These are phyloP conservation scores for Xenentodon cancila DNA, from an alignment of 2,797 vertebrate species.

Conservation along the genomic window DNA sequence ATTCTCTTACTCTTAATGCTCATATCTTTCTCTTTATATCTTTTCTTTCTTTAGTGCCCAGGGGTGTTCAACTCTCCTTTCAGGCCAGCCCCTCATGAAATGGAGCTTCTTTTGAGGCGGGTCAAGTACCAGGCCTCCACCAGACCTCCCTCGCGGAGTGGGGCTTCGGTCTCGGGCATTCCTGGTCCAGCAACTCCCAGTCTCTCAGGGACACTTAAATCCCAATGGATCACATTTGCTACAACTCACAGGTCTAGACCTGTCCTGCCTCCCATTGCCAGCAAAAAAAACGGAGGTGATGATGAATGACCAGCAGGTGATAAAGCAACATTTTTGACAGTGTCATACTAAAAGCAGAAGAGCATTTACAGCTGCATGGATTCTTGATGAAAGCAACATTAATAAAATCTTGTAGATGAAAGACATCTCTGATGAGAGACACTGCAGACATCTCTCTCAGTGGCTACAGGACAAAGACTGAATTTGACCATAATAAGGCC, in stretches of 20 bases:
- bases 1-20: not conserved
- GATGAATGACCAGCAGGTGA: slow-evolving; percentile 3
- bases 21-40: slow-evolving; percentile 2
- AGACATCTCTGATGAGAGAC: too few species aligned
- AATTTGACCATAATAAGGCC: too few species aligned
- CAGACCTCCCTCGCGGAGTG: slow-evolving; percentile 39
- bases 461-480: too few species aligned
- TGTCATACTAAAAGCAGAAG: too few species aligned
- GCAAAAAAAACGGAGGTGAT: slow-evolving; percentile 88
- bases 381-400: slow-evolving; percentile 4
- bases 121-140: slow-evolving; percentile 80
- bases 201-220: slow-evolving; percentile 46
- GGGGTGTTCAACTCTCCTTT: slow-evolving; percentile 94
- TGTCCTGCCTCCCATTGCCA: slow-evolving; percentile 84
- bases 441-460: too few species aligned
- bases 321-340: too few species aligned
- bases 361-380: not conserved
- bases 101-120: slow-evolving; percentile 87
- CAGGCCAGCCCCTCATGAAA: slow-evolving; percentile 85
- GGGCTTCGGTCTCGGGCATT: slow-evolving; percentile 43
- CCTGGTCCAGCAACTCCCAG: slow-evolving; percentile 28
- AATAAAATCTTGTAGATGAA: not conserved
- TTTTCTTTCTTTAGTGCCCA: slow-evolving; percentile 80
- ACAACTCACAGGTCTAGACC: slow-evolving; percentile 50
- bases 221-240: slow-evolving; percentile 49